phyloP scores from a whole-genome alignment of 2,888 invertebrate genomes.

The Zhengitettix transpicula region DNA sequence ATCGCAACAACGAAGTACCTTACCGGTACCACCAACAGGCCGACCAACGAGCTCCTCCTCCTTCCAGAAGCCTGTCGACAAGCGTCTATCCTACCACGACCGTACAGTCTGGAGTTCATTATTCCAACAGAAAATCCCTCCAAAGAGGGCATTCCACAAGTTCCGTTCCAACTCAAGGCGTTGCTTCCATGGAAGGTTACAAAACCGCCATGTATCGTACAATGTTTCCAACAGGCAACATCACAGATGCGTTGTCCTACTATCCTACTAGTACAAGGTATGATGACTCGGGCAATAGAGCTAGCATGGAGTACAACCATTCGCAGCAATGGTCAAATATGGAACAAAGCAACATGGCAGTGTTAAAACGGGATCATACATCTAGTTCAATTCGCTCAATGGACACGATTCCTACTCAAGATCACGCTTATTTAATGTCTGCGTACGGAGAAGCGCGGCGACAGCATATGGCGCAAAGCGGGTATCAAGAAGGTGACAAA shows the following conservation, averaged over 20 bases:
- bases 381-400: slow-evolving; percentile 45
- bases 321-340: not conserved
- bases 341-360: not conserved
- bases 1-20: not conserved
- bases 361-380: slow-evolving; percentile 22
- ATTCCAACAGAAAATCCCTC: slow-evolving; percentile 29
- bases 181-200: slow-evolving; percentile 44
- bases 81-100: slow-evolving; percentile 1
- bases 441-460: slow-evolving; percentile 8
- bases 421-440: slow-evolving; percentile 12
- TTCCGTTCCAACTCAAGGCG: slow-evolving; percentile 31
- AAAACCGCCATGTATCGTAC: slow-evolving; percentile 46
- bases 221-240: slow-evolving; percentile 48
- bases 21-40: not conserved
- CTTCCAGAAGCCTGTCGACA: slow-evolving; percentile 3
- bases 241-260: slow-evolving; percentile 66
- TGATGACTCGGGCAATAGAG: slow-evolving; percentile 20
- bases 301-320: not conserved
- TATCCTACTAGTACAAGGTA: slow-evolving; percentile 57
- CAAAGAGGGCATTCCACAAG: slow-evolving; percentile 29
- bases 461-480: slow-evolving; percentile 18
- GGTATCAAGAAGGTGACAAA: slow-evolving; percentile 6
- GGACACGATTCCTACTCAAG: slow-evolving; percentile 27
- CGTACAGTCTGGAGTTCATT: not conserved
- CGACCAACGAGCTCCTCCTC: not conserved